Conservation (phyloP, 2,888 invertebrate species). For the Catocala sponsa region DNA sequence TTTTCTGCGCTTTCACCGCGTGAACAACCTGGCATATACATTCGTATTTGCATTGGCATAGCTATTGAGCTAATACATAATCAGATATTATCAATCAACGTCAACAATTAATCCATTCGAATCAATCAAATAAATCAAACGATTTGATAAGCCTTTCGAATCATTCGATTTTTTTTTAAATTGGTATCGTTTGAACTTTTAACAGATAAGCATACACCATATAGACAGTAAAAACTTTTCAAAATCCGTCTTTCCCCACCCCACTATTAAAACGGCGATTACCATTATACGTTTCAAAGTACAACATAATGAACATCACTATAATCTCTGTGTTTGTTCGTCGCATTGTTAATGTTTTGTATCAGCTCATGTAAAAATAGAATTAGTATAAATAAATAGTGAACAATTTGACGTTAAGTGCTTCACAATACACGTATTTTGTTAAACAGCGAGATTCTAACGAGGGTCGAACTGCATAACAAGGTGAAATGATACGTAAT, state of each 20-base stretch:
- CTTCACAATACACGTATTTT: conserved; percentile 71
- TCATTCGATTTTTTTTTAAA: too few species aligned
- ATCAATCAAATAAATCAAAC: too few species aligned
- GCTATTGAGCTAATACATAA: too few species aligned
- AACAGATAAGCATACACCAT: too few species aligned
- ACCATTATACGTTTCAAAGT: conserved; percentile 30
- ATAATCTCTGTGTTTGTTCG: conserved; percentile 37
- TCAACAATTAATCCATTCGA: too few species aligned
- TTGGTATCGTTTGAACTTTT: too few species aligned
- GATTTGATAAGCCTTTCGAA: too few species aligned
- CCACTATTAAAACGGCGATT: conserved; percentile 24
- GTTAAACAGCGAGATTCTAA: conserved; percentile 51
- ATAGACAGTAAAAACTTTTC: conserved; percentile 2
- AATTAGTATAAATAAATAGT: conserved; percentile 82
- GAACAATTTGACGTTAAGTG: conserved; percentile 77
- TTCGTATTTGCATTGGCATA: too few species aligned
- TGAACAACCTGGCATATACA: too few species aligned
- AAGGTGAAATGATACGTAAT: conserved; percentile 9
- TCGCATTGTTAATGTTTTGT: conserved; percentile 50
- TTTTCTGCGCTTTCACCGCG: too few species aligned
- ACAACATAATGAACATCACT: conserved; percentile 35
- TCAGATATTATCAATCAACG: too few species aligned
- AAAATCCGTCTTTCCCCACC: conserved; percentile 9
- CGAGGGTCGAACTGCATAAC: conserved; percentile 22
- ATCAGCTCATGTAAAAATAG: conserved; percentile 75